These are phyloP conservation scores for Deroplatys truncata DNA, from an alignment of 2,888 invertebrate genomes.

Conservation along the genomic window DNA sequence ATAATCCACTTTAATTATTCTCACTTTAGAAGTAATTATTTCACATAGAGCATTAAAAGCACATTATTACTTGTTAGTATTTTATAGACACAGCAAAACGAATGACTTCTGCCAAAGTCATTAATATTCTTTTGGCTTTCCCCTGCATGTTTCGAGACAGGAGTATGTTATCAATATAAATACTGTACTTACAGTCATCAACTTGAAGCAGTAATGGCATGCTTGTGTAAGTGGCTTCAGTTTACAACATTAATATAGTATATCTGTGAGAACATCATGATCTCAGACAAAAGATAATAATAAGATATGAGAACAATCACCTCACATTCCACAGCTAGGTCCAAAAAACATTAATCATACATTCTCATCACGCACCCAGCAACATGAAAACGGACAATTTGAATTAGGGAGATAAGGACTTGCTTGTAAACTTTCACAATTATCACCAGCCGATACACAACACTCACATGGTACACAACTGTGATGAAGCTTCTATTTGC, in stretches of 20 bases:
- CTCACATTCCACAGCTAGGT: neutral
- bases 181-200: constrained; percentile 6
- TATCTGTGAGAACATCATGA: neutral
- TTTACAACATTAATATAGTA: constrained; percentile 9
- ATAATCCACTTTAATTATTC: no score
- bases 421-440: neutral
- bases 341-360: neutral
- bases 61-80: neutral
- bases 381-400: neutral
- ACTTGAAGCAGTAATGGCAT: constrained; percentile 2
- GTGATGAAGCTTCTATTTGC: neutral
- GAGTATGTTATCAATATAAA: neutral
- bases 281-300: neutral
- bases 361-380: neutral
- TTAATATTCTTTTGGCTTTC: neutral
- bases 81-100: neutral
- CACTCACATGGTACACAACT: neutral
- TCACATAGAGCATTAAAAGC: neutral
- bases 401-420: neutral
- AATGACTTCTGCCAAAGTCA: neutral
- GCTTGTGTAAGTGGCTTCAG: constrained; percentile 3
- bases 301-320: neutral
- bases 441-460: neutral
- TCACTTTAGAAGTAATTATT: neutral
- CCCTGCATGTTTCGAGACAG: neutral